Evolutionary conservation across 2,888 invertebrate genomes (phyloP).

Genomic region (Nomada fabriciana): DNA sequence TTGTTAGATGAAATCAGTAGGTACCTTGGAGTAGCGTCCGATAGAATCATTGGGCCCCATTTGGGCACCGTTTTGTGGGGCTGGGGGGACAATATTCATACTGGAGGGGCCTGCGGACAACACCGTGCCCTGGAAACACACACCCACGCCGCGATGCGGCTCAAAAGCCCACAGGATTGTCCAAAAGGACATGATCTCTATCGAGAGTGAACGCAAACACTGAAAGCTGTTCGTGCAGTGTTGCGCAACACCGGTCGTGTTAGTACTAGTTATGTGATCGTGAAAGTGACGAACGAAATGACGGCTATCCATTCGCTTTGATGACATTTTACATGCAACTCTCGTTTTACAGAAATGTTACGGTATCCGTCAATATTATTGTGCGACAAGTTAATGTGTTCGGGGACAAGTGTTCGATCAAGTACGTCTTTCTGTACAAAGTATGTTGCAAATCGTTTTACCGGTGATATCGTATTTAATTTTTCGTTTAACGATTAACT

Average conservation of each 20-base stretch:
- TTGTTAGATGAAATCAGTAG: conserved; percentile 70
- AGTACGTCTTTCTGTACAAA: neutral
- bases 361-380: conserved; percentile 35
- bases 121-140: conserved; percentile 76
- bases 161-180: conserved; percentile 68
- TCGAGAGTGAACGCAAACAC: conserved; percentile 42
- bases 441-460: too few species aligned
- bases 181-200: conserved; percentile 42
- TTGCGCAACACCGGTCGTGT: conserved; percentile 51
- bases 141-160: conserved; percentile 74
- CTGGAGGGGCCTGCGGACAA: conserved; percentile 75
- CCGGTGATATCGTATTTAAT: too few species aligned
- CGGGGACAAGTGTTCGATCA: conserved; percentile 1
- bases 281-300: conserved; percentile 55
- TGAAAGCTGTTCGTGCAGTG: conserved; percentile 48
- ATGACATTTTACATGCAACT: conserved; percentile 65
- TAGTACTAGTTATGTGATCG: conserved; percentile 68
- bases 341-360: conserved; percentile 21
- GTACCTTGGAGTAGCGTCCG: conserved; percentile 76
- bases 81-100: conserved; percentile 76
- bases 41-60: conserved; percentile 75
- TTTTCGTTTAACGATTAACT: too few species aligned
- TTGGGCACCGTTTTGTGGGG: conserved; percentile 74
- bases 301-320: conserved; percentile 39
- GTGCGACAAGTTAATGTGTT: conserved; percentile 27